Evolutionary conservation across 2,113 vertebrate genomes (phyloP).

Genomic region (Callaeas wilsoni): DNA sequence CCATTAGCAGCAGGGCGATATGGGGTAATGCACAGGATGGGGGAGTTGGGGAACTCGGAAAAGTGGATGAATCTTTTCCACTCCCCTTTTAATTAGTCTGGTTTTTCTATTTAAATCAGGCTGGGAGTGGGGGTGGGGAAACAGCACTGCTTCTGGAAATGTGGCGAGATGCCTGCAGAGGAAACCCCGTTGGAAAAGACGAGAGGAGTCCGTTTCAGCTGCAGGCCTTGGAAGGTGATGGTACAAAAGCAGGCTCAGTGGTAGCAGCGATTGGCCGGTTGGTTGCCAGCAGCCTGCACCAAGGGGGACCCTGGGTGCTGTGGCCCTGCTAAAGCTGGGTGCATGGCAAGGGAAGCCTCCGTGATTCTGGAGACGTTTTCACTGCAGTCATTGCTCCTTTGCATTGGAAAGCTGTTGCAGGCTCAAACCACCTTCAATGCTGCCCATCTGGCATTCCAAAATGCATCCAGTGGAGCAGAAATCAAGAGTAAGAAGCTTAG

Average conservation of each 20-base stretch:
- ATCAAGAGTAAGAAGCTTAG: neutral
- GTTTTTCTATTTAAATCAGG: neutral
- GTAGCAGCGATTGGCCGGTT: neutral
- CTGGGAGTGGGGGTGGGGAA: rapidly evolving
- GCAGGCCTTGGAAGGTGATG: neutral
- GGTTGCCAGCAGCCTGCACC: neutral
- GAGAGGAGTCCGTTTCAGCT: neutral
- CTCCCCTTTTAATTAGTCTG: neutral
- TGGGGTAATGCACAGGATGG: neutral
- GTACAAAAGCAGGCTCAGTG: neutral
- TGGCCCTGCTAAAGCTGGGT: neutral
- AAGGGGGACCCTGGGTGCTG: neutral
- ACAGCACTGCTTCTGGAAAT: neutral
- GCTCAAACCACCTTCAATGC: neutral
- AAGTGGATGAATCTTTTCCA: neutral
- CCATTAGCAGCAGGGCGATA: neutral
- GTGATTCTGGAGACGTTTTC: rapidly evolving
- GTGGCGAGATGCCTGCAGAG: neutral
- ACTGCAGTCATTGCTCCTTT: neutral
- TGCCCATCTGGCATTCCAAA: neutral
- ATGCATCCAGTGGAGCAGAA: neutral
- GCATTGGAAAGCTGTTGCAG: neutral
- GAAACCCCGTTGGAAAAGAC: neutral
- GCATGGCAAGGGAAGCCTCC: neutral
- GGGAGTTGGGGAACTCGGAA: neutral